Percentiles rank a stretch among this genome's conserved stretches.
Evolutionary conservation across 2,797 vertebrate genomes (phyloP).

Genomic region (Synaphobranchus kaupii): DNA sequence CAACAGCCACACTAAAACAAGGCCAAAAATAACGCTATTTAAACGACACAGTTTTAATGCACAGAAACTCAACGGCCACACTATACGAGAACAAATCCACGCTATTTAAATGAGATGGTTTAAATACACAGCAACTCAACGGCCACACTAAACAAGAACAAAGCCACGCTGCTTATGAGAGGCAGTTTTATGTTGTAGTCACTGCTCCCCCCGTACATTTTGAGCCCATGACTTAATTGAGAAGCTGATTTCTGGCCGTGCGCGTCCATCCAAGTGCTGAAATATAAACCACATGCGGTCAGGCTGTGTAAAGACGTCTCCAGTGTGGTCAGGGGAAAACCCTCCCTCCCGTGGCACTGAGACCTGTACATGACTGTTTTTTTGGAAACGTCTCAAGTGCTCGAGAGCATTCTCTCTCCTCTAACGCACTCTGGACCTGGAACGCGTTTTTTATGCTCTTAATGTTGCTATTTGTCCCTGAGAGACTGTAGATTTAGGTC

Average conservation of each 20-base stretch:
- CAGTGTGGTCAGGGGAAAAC: not conserved
- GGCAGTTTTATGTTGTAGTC: not conserved
- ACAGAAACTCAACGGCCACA: not conserved
- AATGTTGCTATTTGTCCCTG: not conserved
- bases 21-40: no score
- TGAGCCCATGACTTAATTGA: not conserved
- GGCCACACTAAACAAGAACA: not conserved
- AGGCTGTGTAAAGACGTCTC: not conserved
- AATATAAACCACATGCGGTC: slow-evolving; percentile 7
- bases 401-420: not conserved
- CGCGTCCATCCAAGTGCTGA: not conserved
- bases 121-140: not conserved
- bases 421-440: not conserved
- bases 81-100: not conserved
- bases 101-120: not conserved
- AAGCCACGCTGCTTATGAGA: not conserved
- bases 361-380: not conserved
- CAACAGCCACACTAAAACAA: no score
- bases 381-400: not conserved
- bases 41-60: not conserved
- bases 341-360: not conserved
- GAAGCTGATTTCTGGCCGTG: not conserved
- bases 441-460: not conserved
- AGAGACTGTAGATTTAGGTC: not conserved
- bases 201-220: not conserved